These are phyloP conservation scores for Lepidochrysops patricia DNA, from an alignment of 2,888 invertebrate genomes.

Conservation along the genomic window DNA sequence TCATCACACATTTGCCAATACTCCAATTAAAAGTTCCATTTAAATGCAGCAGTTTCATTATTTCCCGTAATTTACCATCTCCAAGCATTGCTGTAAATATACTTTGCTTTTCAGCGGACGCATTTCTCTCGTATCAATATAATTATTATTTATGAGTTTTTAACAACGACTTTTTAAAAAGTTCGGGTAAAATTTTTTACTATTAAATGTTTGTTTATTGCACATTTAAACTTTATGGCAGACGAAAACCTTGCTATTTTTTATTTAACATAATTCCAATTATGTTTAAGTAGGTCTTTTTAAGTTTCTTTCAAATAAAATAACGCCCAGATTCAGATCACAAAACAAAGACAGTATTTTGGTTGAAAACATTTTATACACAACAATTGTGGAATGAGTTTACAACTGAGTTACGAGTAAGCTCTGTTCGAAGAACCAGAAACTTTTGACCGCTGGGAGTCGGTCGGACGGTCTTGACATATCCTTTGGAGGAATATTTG, in stretches of 20 bases:
- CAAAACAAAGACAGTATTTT: background rate
- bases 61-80: constrained; percentile 4
- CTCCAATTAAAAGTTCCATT: constrained; percentile 9
- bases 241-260: no score
- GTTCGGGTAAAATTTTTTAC: no score
- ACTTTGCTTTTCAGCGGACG: constrained; percentile 5
- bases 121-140: background rate
- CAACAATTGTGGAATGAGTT: constrained; percentile 16
- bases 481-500: constrained; percentile 34
- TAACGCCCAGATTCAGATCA: background rate
- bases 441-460: constrained; percentile 45
- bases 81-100: constrained; percentile 3
- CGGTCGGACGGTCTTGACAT: constrained; percentile 41
- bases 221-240: no score
- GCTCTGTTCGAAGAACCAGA: constrained; percentile 43
- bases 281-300: no score
- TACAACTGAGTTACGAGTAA: constrained; percentile 21
- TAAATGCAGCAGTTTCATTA: constrained; percentile 1
- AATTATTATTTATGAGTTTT: background rate
- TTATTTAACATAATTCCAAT: no score
- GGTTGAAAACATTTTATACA: constrained; percentile 11
- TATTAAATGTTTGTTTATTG: no score
- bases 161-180: background rate
- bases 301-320: no score
- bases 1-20: constrained; percentile 1